Evolutionary conservation across 2,797 vertebrate species (phyloP).

Genomic region (Lithobates pipiens): DNA sequence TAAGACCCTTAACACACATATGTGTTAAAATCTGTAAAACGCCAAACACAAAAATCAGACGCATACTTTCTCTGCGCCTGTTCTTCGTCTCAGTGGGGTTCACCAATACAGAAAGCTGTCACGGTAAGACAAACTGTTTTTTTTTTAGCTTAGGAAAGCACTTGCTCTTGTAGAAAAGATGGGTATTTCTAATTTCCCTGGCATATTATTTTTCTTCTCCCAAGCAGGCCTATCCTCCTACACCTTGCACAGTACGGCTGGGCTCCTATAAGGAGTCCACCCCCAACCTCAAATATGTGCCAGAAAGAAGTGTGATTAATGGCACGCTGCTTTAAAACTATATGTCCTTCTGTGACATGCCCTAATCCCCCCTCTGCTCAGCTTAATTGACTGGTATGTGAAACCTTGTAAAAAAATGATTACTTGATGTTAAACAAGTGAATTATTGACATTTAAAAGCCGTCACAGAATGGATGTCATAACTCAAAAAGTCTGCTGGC

Average conservation of each 20-base stretch:
- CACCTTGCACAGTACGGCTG: not conserved
- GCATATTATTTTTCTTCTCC: slow-evolving; percentile 23
- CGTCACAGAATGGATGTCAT: slow-evolving; percentile 54
- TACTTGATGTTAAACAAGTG: slow-evolving; percentile 60
- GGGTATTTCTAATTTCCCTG: slow-evolving; percentile 37
- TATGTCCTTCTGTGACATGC: slow-evolving; percentile 61
- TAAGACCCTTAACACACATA: not conserved
- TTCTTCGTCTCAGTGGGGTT: not conserved
- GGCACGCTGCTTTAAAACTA: slow-evolving; percentile 13
- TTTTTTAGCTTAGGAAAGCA: not conserved
- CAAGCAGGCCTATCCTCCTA: slow-evolving; percentile 24
- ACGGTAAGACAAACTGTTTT: not conserved
- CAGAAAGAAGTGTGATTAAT: slow-evolving; percentile 57
- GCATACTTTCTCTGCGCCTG: not conserved
- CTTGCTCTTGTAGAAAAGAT: not conserved
- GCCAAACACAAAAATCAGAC: not conserved
- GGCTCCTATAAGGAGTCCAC: not conserved
- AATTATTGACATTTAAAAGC: slow-evolving; percentile 60
- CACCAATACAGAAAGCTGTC: not conserved
- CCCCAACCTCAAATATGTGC: slow-evolving; percentile 44
- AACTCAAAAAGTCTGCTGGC: slow-evolving; percentile 62
- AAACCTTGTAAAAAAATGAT: slow-evolving; percentile 58
- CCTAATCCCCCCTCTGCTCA: slow-evolving; percentile 53
- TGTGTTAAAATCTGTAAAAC: not conserved
- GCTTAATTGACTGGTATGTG: slow-evolving; percentile 43